These are phyloP conservation scores for Chaenocephalus aceratus DNA, from an alignment of 2,113 vertebrate species.

Conservation along the genomic window DNA sequence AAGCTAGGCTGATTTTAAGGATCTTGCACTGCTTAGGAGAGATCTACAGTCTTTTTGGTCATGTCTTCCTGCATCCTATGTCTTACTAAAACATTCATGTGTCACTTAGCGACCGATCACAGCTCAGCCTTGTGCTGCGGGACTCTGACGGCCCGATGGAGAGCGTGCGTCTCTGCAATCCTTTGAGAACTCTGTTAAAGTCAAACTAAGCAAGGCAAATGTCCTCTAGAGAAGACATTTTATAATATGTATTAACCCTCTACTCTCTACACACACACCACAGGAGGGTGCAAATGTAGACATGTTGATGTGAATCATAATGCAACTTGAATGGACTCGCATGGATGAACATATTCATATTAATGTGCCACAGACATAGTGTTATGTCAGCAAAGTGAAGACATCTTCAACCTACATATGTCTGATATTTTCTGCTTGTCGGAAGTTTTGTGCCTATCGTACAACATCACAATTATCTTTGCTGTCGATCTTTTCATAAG, in stretches of 20 bases:
- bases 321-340: conserved; percentile 62
- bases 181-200: conserved; percentile 41
- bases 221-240: conserved; percentile 62
- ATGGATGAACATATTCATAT: conserved; percentile 45
- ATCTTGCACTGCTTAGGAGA: background rate
- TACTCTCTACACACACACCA: conserved; percentile 45
- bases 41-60: background rate
- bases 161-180: conserved; percentile 31
- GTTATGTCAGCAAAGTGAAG: conserved; percentile 53
- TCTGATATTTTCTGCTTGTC: conserved; percentile 17
- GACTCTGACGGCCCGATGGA: background rate
- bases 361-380: conserved; percentile 43
- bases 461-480: background rate
- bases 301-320: conserved; percentile 28
- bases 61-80: background rate
- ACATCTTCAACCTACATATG: conserved; percentile 33
- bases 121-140: background rate
- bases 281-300: conserved; percentile 44
- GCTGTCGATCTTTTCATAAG: background rate
- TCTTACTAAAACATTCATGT: conserved; percentile 28
- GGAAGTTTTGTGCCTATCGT: background rate
- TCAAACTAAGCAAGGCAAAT: conserved; percentile 65
- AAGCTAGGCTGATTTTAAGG: background rate
- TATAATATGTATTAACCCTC: conserved; percentile 68
- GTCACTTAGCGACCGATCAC: conserved; percentile 33